phyloP scores from a whole-genome alignment of 2,797 vertebrate genomes.

The Melanotaenia parkinsoni region DNA sequence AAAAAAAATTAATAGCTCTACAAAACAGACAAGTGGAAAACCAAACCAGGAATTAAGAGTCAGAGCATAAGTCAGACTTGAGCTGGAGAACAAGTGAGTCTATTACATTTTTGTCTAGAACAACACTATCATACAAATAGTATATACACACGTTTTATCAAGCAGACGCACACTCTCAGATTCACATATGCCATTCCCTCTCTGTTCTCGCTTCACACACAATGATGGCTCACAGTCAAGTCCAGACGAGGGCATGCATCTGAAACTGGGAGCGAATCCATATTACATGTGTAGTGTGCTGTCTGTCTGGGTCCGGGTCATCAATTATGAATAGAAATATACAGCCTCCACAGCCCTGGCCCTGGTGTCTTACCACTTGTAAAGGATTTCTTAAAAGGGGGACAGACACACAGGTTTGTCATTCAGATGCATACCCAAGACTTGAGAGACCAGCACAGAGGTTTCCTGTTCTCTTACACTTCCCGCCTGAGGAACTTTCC shows the following conservation, averaged over 20 bases:
- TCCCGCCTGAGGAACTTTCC: slow-evolving; percentile 62
- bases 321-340: slow-evolving; percentile 97
- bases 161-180: slow-evolving; percentile 18
- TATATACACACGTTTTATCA: slow-evolving; percentile 17
- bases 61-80: slow-evolving; percentile 30
- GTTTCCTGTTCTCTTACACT: slow-evolving; percentile 69
- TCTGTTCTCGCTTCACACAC: slow-evolving; percentile 64
- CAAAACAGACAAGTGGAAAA: slow-evolving; percentile 19
- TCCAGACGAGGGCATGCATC: slow-evolving; percentile 79
- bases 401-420: slow-evolving; percentile 87
- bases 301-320: slow-evolving; percentile 89
- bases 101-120: slow-evolving; percentile 49
- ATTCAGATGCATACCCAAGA: slow-evolving; percentile 80
- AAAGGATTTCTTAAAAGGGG: slow-evolving; percentile 87
- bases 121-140: slow-evolving; percentile 34
- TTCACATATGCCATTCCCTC: slow-evolving; percentile 47
- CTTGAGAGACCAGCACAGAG: slow-evolving; percentile 69
- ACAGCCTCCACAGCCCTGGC: slow-evolving; percentile 85
- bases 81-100: slow-evolving; percentile 43
- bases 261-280: slow-evolving; percentile 88
- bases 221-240: slow-evolving; percentile 78
- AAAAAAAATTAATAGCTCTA: slow-evolving; percentile 25
- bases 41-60: slow-evolving; percentile 40
- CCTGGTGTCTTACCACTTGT: slow-evolving; percentile 85
- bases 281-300: slow-evolving; percentile 90